These are phyloP conservation scores for Buceros bicornis DNA, from an alignment of 2,797 vertebrate genomes.

Conservation along the genomic window DNA sequence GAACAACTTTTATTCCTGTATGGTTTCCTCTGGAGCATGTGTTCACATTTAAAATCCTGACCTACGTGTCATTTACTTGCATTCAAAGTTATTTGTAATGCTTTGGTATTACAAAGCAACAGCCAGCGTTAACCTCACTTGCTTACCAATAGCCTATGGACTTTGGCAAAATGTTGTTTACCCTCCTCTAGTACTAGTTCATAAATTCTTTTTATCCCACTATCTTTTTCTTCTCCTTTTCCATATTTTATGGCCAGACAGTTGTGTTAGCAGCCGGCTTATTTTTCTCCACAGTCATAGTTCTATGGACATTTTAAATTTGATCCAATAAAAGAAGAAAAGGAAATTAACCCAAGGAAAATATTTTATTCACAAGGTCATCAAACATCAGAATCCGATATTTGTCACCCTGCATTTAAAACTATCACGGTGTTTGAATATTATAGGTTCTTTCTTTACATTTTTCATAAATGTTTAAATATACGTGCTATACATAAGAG, in stretches of 20 bases:
- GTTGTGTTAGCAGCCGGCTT: slow-evolving; percentile 3
- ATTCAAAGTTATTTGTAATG: slow-evolving; percentile 77
- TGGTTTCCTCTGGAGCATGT: slow-evolving; percentile 79
- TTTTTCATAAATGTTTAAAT: slow-evolving; percentile 48
- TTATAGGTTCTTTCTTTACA: slow-evolving; percentile 52
- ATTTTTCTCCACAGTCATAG: slow-evolving; percentile 24
- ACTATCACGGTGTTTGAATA: slow-evolving; percentile 48
- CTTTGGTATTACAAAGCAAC: slow-evolving; percentile 62
- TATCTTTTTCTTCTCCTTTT: neutral
- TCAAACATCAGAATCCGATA: neutral
- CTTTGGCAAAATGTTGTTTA: slow-evolving; percentile 47
- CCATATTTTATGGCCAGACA: slow-evolving; percentile 36
- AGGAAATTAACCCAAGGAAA: slow-evolving; percentile 36
- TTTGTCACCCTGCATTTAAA: slow-evolving; percentile 58
- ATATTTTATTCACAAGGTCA: slow-evolving; percentile 48
- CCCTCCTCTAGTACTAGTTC: neutral
- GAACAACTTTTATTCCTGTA: slow-evolving; percentile 76
- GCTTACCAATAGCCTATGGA: slow-evolving; percentile 51
- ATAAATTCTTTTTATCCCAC: slow-evolving; percentile 17
- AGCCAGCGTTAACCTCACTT: slow-evolving; percentile 25
- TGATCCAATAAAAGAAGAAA: slow-evolving; percentile 57
- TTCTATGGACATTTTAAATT: slow-evolving; percentile 42
- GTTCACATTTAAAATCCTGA: slow-evolving; percentile 83
- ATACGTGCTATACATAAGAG: slow-evolving; percentile 49
- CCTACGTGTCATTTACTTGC: slow-evolving; percentile 74